Conservation (phyloP, 2,113 vertebrate species). For the Copsychus sechellarum region DNA sequence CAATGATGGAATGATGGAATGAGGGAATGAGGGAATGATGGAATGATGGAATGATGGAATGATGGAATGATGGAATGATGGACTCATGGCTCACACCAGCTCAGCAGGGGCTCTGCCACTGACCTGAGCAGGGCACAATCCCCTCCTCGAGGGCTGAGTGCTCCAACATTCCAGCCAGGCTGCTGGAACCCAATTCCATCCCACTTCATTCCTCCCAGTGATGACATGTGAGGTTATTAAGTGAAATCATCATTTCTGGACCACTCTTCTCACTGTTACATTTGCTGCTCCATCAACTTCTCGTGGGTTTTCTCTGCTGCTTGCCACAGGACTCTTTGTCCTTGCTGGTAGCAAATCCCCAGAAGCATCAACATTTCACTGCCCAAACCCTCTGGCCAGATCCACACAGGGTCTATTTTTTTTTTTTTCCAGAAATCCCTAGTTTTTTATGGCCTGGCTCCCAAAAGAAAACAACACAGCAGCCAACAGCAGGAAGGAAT, state of each 20-base stretch:
- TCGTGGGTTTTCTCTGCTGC: not conserved
- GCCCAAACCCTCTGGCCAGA: not conserved
- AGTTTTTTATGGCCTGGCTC: not conserved
- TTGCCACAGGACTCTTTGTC: not conserved
- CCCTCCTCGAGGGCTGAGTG: accelerated
- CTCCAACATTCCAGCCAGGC: not conserved
- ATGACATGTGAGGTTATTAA: not conserved
- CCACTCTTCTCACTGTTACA: not conserved
- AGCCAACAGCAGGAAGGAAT: not conserved
- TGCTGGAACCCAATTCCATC: not conserved
- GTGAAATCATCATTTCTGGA: not conserved
- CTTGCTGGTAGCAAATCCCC: not conserved
- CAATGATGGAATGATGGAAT: too few relatives aligned
- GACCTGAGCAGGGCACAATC: not conserved
- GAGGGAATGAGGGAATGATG: too few relatives aligned
- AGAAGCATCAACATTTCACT: not conserved
- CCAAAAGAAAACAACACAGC: not conserved
- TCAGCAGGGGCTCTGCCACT: not conserved
- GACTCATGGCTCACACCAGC: not conserved
- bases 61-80: not conserved
- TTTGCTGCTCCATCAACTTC: not conserved
- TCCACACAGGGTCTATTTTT: accelerated
- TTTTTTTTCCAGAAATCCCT: not conserved
- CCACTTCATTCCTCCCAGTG: not conserved
- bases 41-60: not conserved